Percentiles rank a stretch among this genome's conserved stretches.
These are phyloP conservation scores for Polymixis lichenea DNA, from an alignment of 2,888 invertebrate genomes.

Conservation along the genomic window DNA sequence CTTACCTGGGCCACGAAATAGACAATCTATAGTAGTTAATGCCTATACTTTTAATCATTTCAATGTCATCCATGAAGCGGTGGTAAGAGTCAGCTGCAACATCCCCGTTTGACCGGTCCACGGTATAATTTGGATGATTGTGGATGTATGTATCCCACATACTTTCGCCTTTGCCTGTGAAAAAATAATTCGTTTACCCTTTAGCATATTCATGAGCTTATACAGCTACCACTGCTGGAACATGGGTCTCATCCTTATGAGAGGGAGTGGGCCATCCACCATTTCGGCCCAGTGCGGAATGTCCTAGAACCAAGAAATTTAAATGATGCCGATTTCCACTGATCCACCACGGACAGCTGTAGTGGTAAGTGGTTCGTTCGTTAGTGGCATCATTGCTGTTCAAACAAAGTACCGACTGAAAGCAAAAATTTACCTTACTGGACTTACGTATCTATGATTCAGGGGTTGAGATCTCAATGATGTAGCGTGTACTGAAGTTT, in stretches of 20 bases:
- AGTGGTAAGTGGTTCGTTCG: too few relatives aligned
- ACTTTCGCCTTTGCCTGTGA: slow-evolving; percentile 91
- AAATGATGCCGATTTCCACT: too few relatives aligned
- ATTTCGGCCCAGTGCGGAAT: too few relatives aligned
- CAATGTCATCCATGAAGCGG: slow-evolving; percentile 91
- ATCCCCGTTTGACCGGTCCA: slow-evolving; percentile 91
- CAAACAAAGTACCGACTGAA: too few relatives aligned
- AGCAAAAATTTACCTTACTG: not conserved
- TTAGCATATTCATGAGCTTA: not conserved
- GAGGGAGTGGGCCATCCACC: too few relatives aligned
- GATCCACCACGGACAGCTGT: too few relatives aligned
- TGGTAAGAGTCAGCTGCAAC: slow-evolving; percentile 93
- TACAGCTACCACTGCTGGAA: not conserved
- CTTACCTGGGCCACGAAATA: slow-evolving; percentile 92
- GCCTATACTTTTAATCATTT: slow-evolving; percentile 90
- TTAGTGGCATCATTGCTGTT: too few relatives aligned
- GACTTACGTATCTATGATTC: not conserved
- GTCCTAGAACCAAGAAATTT: too few relatives aligned
- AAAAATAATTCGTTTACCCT: not conserved
- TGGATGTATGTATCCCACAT: slow-evolving; percentile 91
- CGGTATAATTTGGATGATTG: slow-evolving; percentile 87
- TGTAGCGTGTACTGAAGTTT: too few relatives aligned
- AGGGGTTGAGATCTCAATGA: too few relatives aligned
- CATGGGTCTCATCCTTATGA: not conserved
- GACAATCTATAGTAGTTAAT: slow-evolving; percentile 93